Conservation (phyloP, 1,140 invertebrate genomes). For the Trichonephila clavipes region DNA sequence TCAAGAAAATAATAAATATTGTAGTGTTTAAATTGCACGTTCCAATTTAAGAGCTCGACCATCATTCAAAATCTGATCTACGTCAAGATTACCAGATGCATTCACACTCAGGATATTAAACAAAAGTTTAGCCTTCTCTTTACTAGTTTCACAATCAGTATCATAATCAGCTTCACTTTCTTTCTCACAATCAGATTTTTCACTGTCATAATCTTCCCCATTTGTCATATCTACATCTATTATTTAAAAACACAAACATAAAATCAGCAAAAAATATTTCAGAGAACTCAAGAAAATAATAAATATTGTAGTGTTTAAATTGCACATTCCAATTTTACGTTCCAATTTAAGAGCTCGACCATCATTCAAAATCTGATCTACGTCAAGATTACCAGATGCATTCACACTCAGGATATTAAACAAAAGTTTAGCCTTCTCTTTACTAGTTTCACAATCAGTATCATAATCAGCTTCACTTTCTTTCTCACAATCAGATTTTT, state of each 20-base stretch:
- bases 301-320: too few species aligned
- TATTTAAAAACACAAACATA: conserved; percentile 1
- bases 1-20: neutral
- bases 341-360: conserved; percentile 80
- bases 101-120: conserved; percentile 81
- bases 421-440: conserved; percentile 78
- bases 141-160: conserved; percentile 82
- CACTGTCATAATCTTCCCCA: conserved; percentile 78
- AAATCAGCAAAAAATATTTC: neutral
- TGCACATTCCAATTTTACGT: conserved; percentile 80
- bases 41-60: conserved; percentile 80
- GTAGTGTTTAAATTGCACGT: too few species aligned
- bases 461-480: conserved; percentile 84
- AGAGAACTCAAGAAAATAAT: neutral
- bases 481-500: conserved; percentile 81
- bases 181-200: conserved; percentile 81
- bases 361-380: conserved; percentile 79
- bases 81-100: conserved; percentile 81
- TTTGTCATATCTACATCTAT: conserved; percentile 78
- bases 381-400: conserved; percentile 81
- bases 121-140: conserved; percentile 78
- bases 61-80: conserved; percentile 79
- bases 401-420: conserved; percentile 81
- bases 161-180: conserved; percentile 84
- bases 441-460: conserved; percentile 82